Evolutionary conservation across 2,888 invertebrate species (phyloP).

Genomic region (Rugalucina vietnamica): DNA sequence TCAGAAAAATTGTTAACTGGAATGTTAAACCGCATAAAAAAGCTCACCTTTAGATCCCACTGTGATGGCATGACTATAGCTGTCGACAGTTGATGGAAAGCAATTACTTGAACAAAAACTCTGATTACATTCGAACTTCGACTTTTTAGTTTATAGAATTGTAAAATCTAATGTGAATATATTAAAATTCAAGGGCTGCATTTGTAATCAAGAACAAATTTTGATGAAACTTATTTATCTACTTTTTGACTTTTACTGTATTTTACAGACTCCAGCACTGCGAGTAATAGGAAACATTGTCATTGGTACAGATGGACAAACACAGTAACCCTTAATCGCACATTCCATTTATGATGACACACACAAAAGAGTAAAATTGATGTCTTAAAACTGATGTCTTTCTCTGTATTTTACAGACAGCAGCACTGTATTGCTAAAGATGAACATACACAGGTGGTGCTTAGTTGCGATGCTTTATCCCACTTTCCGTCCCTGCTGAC

Average conservation of each 20-base stretch:
- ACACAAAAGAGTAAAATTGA: conserved; percentile 99
- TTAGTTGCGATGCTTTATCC: conserved; percentile 96
- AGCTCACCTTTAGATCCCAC: too few relatives aligned
- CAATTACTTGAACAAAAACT: too few relatives aligned
- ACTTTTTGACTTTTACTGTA: neutral
- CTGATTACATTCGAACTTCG: too few relatives aligned
- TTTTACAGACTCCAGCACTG: conserved; percentile 94
- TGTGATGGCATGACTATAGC: too few relatives aligned
- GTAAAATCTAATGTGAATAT: too few relatives aligned
- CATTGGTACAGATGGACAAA: conserved; percentile 99
- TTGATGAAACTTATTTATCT: too few relatives aligned
- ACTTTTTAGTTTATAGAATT: too few relatives aligned
- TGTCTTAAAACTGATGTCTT: too few relatives aligned
- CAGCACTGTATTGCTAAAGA: conserved; percentile 99
- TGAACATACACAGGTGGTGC: conserved; percentile 98
- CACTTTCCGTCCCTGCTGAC: conserved; percentile 96
- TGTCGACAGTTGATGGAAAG: too few relatives aligned
- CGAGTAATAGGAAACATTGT: conserved; percentile 99
- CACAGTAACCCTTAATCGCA: conserved; percentile 97
- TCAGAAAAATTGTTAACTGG: too few relatives aligned
- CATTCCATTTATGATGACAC: conserved; percentile 95
- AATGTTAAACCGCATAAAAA: too few relatives aligned
- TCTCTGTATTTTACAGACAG: conserved; percentile 96
- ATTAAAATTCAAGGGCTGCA: too few relatives aligned
- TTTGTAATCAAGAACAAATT: conserved; percentile 98